Conservation (phyloP, 2,797 vertebrate genomes). For the Microtus agrestis region DNA sequence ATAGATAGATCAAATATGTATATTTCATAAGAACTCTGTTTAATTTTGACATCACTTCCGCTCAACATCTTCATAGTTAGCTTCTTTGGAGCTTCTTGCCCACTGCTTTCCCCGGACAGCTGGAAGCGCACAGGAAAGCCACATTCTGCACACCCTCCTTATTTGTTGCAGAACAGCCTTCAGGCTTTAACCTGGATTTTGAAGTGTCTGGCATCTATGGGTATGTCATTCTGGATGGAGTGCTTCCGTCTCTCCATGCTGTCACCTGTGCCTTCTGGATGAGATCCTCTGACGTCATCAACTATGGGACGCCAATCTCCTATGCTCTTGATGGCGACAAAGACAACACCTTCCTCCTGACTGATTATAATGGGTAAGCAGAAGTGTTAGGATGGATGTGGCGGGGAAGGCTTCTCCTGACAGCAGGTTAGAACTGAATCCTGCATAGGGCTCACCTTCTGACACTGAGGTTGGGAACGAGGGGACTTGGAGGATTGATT, state of each 20-base stretch:
- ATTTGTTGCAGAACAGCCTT: constrained; percentile 93
- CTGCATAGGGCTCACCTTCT: background rate
- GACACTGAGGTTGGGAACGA: background rate
- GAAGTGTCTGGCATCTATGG: constrained; percentile 98
- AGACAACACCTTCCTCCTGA: constrained; percentile 98
- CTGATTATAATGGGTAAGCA: constrained; percentile 98
- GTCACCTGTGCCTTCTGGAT: constrained; percentile 98
- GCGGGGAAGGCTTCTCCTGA: background rate
- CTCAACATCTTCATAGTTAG: background rate
- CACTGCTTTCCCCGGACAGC: background rate
- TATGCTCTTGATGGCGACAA: constrained; percentile 95
- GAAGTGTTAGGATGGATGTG: background rate
- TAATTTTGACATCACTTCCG: constrained; percentile 13
- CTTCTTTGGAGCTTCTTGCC: background rate
- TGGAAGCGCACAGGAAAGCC: background rate
- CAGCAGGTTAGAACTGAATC: background rate
- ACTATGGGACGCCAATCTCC: constrained; percentile 97
- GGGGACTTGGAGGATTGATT: background rate
- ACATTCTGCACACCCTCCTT: constrained; percentile 76
- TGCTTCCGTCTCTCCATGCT: constrained; percentile 93
- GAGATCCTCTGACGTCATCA: constrained; percentile 94
- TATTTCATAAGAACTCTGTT: background rate
- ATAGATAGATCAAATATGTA: background rate
- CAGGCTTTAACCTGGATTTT: constrained; percentile 98
- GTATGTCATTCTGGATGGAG: constrained; percentile 95